These are phyloP conservation scores for Poeciliopsis prolifica DNA, from an alignment of 2,113 vertebrate genomes.

Conservation along the genomic window DNA sequence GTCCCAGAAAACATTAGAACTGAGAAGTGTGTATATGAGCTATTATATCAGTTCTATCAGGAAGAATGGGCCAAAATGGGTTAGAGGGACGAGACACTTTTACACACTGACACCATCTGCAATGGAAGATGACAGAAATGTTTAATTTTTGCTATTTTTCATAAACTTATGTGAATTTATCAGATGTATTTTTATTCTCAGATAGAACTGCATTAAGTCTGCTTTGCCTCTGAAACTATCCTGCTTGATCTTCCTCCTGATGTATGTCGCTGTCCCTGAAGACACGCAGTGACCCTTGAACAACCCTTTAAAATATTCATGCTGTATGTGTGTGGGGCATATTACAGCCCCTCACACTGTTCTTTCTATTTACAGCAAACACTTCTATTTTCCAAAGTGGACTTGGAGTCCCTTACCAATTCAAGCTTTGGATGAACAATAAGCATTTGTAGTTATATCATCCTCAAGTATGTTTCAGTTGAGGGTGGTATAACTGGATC, in stretches of 20 bases:
- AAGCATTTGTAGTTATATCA: conserved; percentile 7
- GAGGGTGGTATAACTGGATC: neutral
- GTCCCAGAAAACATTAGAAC: too few relatives aligned
- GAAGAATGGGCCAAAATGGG: too few relatives aligned
- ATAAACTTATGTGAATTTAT: conserved; percentile 10
- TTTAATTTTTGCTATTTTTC: too few relatives aligned
- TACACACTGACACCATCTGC: too few relatives aligned
- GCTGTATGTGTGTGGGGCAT: conserved; percentile 29
- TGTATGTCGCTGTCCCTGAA: conserved; percentile 58
- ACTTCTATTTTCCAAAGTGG: neutral
- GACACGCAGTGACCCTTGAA: conserved; percentile 53
- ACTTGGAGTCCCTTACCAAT: conserved; percentile 12
- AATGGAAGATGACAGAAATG: too few relatives aligned
- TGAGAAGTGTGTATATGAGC: too few relatives aligned
- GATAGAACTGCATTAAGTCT: conserved; percentile 42
- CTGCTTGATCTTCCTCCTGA: conserved; percentile 22
- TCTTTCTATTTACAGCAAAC: conserved; percentile 20
- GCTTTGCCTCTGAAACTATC: conserved; percentile 13
- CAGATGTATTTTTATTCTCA: conserved; percentile 11
- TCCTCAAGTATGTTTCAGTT: conserved; percentile 12
- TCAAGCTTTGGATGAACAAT: conserved; percentile 20
- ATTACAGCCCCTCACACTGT: conserved; percentile 1
- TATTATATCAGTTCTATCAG: too few relatives aligned
- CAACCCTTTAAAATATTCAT: conserved; percentile 64
- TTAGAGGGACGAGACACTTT: too few relatives aligned